Evolutionary conservation across 2,888 invertebrate species (phyloP).

Genomic region (Cataglyphis altisquamis): DNA sequence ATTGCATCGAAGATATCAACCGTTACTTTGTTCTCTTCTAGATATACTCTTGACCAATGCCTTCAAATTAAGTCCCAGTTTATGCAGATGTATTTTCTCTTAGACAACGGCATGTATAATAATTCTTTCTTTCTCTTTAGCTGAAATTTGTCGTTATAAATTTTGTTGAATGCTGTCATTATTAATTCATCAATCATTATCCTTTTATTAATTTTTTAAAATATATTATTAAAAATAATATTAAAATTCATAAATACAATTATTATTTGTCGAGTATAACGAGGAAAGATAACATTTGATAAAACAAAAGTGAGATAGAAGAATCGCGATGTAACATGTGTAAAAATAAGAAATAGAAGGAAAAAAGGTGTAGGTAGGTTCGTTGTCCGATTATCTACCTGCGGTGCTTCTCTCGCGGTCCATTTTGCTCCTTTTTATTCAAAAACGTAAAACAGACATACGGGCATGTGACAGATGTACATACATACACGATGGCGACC

Average conservation of each 20-base stretch:
- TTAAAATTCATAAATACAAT: constrained; percentile 8
- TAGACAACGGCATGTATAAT: not conserved
- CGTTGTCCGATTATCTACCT: constrained; percentile 82
- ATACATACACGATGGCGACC: constrained; percentile 59
- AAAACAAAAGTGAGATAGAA: not conserved
- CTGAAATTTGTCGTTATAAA: not conserved
- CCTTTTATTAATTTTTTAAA: not conserved
- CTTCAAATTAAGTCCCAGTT: constrained; percentile 9
- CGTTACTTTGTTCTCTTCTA: constrained; percentile 4
- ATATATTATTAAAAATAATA: not conserved
- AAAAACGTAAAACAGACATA: constrained; percentile 69
- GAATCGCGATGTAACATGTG: not conserved
- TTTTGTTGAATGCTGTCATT: not conserved
- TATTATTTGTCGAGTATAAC: not conserved
- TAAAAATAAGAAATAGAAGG: constrained; percentile 61
- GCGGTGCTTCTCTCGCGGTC: constrained; percentile 65
- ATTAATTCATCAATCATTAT: not conserved
- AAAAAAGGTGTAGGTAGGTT: constrained; percentile 71
- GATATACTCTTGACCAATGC: constrained; percentile 13
- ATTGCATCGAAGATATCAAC: constrained; percentile 23
- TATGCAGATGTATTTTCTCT: constrained; percentile 14
- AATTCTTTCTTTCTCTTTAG: not conserved
- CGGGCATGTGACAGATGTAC: constrained; percentile 60
- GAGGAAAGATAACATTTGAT: not conserved
- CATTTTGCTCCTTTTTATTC: constrained; percentile 72